phyloP scores from a whole-genome alignment of 2,797 vertebrate species.

The Fundulus diaphanus region DNA sequence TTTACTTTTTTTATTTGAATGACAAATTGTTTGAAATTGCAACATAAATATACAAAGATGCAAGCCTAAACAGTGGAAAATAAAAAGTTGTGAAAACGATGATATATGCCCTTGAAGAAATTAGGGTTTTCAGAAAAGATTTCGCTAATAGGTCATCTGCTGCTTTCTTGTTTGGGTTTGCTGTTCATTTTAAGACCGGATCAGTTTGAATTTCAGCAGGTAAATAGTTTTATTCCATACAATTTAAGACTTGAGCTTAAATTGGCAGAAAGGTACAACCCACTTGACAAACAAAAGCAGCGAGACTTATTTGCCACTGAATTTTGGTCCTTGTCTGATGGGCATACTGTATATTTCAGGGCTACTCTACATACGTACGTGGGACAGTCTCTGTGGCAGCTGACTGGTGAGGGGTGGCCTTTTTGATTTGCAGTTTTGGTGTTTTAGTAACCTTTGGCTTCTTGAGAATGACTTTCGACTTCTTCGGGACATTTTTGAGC shows the following conservation, averaged over 20 bases:
- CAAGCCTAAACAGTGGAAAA: neutral
- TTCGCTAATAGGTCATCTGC: slow-evolving; percentile 17
- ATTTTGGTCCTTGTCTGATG: slow-evolving; percentile 18
- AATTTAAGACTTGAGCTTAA: neutral
- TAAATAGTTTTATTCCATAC: neutral
- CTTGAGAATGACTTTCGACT: slow-evolving; percentile 44
- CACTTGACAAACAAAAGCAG: slow-evolving; percentile 13
- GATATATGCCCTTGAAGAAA: neutral
- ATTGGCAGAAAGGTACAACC: slow-evolving; percentile 1
- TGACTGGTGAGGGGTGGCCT: slow-evolving; percentile 9
- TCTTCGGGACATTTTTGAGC: slow-evolving; percentile 48
- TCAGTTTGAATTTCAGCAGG: neutral
- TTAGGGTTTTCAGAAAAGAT: neutral
- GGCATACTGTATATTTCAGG: slow-evolving; percentile 53
- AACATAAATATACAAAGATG: neutral
- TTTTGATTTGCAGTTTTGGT: slow-evolving; percentile 43
- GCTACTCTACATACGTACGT: slow-evolving; percentile 65
- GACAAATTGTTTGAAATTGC: neutral
- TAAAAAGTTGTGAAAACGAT: neutral
- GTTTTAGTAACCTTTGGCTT: slow-evolving; percentile 51
- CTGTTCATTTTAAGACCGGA: neutral
- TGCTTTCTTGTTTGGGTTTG: slow-evolving; percentile 5
- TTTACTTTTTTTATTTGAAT: neutral
- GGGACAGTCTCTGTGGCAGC: slow-evolving; percentile 25
- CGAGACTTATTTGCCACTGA: slow-evolving; percentile 22